phyloP scores from a whole-genome alignment of 2,888 invertebrate genomes.

The Diarsia rubi region DNA sequence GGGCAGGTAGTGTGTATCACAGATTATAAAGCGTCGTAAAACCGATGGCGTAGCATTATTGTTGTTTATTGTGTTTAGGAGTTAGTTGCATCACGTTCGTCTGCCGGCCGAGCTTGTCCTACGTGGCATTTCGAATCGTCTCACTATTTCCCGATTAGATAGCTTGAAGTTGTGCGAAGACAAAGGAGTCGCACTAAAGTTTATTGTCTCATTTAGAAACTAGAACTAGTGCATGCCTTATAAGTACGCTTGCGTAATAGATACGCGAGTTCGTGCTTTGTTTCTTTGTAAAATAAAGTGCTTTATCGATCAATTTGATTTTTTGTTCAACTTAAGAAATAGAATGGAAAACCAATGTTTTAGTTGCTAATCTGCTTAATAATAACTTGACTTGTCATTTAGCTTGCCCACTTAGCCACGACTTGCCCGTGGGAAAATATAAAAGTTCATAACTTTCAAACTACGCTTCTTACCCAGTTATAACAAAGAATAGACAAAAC shows the following conservation, averaged over 20 bases:
- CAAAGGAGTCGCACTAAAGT: conserved; percentile 54
- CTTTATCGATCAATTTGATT: neutral
- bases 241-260: conserved; percentile 33
- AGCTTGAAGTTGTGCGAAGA: conserved; percentile 48
- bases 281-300: conserved; percentile 25
- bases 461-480: conserved; percentile 23
- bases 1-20: conserved; percentile 78
- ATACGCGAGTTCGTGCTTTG: conserved; percentile 36
- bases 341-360: conserved; percentile 34
- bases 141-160: conserved; percentile 53
- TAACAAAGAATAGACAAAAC: conserved; percentile 50
- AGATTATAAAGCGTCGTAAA: conserved; percentile 76
- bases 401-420: conserved; percentile 17
- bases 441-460: conserved; percentile 47
- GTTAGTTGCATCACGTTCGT: conserved; percentile 68
- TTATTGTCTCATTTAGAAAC: conserved; percentile 53
- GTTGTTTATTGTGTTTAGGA: conserved; percentile 69
- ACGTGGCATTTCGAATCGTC: conserved; percentile 68
- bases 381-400: conserved; percentile 23
- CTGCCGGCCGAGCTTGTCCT: conserved; percentile 46
- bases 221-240: conserved; percentile 53
- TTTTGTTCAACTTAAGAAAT: conserved; percentile 14
- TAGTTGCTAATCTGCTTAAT: conserved; percentile 30
- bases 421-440: conserved; percentile 44
- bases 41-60: conserved; percentile 66